Conservation (phyloP, 2,888 invertebrate species). For the Melinopterus prodromus region DNA sequence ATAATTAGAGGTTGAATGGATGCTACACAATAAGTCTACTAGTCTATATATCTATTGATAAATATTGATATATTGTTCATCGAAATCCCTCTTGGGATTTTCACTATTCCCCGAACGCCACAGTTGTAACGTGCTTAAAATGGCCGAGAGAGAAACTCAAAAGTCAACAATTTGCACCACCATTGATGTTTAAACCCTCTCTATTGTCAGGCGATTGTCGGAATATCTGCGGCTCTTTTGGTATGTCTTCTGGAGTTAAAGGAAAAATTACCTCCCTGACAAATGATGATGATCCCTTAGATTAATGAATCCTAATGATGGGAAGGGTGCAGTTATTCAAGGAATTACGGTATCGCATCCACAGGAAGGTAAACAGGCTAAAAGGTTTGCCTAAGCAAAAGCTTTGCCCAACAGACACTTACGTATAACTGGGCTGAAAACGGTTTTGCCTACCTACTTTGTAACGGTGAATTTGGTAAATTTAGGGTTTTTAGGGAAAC, state of each 20-base stretch:
- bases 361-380: background rate
- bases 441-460: background rate
- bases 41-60: background rate
- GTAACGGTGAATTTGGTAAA: background rate
- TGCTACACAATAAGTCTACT: background rate
- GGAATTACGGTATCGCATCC: background rate
- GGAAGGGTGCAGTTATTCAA: background rate
- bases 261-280: background rate
- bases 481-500: background rate
- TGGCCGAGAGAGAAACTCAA: background rate
- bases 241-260: background rate
- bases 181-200: background rate
- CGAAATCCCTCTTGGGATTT: background rate
- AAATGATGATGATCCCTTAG: background rate
- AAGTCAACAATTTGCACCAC: background rate
- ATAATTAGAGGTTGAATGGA: background rate
- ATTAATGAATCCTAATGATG: slow-evolving; percentile 4
- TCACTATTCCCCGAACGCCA: background rate
- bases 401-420: background rate
- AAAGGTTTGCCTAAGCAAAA: background rate
- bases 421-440: background rate
- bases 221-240: background rate
- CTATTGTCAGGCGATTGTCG: background rate
- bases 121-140: background rate
- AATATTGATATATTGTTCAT: background rate